Conservation (phyloP, 2,888 invertebrate species). For the Clistopyga incitator region DNA sequence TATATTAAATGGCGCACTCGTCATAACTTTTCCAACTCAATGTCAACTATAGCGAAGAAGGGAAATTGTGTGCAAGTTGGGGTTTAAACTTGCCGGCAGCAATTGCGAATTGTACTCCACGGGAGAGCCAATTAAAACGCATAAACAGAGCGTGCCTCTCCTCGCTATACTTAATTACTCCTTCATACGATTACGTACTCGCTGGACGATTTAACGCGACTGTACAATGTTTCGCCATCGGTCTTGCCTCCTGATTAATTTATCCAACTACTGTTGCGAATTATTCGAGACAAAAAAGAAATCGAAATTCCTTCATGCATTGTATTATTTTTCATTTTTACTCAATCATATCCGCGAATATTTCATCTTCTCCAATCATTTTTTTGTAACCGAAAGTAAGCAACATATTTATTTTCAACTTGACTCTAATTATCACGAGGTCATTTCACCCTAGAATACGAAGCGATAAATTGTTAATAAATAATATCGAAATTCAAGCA, state of each 20-base stretch:
- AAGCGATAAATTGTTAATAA: no score
- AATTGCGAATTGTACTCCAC: conserved; percentile 52
- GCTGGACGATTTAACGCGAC: conserved; percentile 63
- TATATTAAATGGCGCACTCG: conserved; percentile 2
- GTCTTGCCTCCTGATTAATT: conserved; percentile 47
- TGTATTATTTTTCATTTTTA: not conserved
- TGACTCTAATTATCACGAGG: no score
- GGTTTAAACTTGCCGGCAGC: conserved; percentile 34
- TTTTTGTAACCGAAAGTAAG: no score
- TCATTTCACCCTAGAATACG: no score
- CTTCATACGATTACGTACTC: conserved; percentile 61
- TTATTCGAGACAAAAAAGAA: conserved; percentile 30
- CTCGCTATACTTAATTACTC: conserved; percentile 56
- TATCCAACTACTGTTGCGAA: conserved; percentile 38
- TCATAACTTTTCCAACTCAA: conserved; percentile 35
- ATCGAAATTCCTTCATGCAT: conserved; percentile 38
- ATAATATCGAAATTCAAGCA: no score
- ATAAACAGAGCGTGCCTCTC: conserved; percentile 80
- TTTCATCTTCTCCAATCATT: no score
- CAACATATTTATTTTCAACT: no score
- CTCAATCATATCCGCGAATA: not conserved
- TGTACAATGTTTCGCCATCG: conserved; percentile 60
- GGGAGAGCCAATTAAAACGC: conserved; percentile 76
- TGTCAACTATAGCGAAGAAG: conserved; percentile 54
- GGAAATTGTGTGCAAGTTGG: conserved; percentile 45